These are phyloP conservation scores for Holocentrus rufus DNA, from an alignment of 2,797 vertebrate genomes.

Conservation along the genomic window DNA sequence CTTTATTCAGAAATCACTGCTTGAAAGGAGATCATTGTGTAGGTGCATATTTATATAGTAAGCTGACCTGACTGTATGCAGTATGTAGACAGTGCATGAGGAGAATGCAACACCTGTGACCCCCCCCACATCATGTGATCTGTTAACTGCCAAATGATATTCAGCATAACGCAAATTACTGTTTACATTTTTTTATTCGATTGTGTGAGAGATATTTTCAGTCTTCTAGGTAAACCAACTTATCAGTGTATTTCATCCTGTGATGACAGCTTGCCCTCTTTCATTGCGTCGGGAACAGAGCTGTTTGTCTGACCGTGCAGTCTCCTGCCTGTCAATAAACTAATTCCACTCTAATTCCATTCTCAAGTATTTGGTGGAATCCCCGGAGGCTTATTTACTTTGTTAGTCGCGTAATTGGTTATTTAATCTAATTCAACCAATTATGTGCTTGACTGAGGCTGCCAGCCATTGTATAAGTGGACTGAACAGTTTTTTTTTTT, in stretches of 20 bases:
- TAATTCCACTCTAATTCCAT: conserved; percentile 79
- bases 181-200: conserved; percentile 5
- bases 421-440: conserved; percentile 84
- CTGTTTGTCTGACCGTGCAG: conserved; percentile 65
- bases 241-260: conserved; percentile 24
- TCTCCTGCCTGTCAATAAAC: conserved; percentile 80
- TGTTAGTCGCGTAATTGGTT: conserved; percentile 84
- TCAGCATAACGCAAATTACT: neutral
- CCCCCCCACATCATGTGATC: no score
- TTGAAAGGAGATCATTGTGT: no score
- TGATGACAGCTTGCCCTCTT: conserved; percentile 28
- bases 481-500: conserved; percentile 55
- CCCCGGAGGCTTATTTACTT: conserved; percentile 81
- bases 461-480: conserved; percentile 74
- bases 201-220: conserved; percentile 9
- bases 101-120: no score
- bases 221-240: neutral
- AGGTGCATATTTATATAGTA: no score
- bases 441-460: conserved; percentile 80
- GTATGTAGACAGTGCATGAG: no score
- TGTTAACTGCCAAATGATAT: neutral
- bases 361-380: conserved; percentile 76
- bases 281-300: conserved; percentile 58
- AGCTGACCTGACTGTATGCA: no score
- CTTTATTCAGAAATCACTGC: no score